phyloP scores from a whole-genome alignment of 2,888 invertebrate species.

The Chaitophorus viminalis region DNA sequence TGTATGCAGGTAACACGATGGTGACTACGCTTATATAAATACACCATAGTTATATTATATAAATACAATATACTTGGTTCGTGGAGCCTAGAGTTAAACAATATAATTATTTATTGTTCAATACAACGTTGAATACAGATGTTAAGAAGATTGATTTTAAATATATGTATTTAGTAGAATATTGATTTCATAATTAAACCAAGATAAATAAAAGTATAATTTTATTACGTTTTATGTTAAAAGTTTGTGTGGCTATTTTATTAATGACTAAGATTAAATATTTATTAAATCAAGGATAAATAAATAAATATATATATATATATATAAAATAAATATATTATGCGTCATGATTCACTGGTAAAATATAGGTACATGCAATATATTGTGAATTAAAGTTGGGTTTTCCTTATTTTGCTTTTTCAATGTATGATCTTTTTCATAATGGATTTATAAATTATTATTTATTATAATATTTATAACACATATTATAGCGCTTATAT shows the following conservation, averaged over 20 bases:
- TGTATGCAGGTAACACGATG: not conserved
- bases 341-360: conserved; percentile 2
- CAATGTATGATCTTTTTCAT: not conserved
- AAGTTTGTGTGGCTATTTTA: not conserved
- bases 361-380: conserved; percentile 11
- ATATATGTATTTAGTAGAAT: not conserved
- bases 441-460: conserved; percentile 14
- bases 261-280: conserved; percentile 25
- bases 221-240: conserved; percentile 26
- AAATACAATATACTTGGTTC: not conserved
- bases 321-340: not conserved
- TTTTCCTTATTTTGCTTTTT: conserved; percentile 48
- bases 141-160: not conserved
- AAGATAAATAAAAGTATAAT: conserved; percentile 13
- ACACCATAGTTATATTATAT: too few species aligned
- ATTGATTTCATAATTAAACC: not conserved
- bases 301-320: conserved; percentile 14
- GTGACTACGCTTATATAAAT: not conserved
- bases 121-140: not conserved
- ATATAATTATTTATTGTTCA: not conserved
- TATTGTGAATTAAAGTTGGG: conserved; percentile 29
- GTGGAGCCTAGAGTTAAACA: not conserved
- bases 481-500: too few species aligned
- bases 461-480: conserved; percentile 25
- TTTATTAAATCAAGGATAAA: conserved; percentile 49